Percentiles rank a stretch among this genome's conserved stretches.
Evolutionary conservation across 2,113 vertebrate genomes (phyloP).

Genomic region (Semicossyphus pulcher): DNA sequence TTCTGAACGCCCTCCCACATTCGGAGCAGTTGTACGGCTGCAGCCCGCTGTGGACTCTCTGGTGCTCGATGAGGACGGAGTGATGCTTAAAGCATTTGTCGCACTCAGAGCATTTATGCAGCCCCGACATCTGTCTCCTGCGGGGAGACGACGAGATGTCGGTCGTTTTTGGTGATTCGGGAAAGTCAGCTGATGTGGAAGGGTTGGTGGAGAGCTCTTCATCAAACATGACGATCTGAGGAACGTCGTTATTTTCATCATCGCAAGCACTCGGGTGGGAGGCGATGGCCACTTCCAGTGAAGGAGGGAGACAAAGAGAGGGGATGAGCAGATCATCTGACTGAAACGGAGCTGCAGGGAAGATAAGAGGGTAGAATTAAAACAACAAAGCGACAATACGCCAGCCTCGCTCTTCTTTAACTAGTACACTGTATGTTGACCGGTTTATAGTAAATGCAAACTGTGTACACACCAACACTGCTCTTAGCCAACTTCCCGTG

Average conservation of each 20-base stretch:
- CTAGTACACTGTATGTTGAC: no score
- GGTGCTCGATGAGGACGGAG: constrained; percentile 76
- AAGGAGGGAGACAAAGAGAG: constrained; percentile 76
- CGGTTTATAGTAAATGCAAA: neutral
- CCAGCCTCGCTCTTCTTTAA: no score
- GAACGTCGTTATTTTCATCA: constrained; percentile 68
- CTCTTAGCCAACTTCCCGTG: constrained; percentile 79
- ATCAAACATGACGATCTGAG: constrained; percentile 77
- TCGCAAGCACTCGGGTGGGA: constrained; percentile 75
- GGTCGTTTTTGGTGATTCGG: constrained; percentile 65
- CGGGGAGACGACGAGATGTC: constrained; percentile 48
- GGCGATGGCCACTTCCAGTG: constrained; percentile 77
- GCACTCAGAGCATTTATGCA: constrained; percentile 76
- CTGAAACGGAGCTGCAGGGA: constrained; percentile 67
- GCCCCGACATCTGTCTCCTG: constrained; percentile 51
- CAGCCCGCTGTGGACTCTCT: constrained; percentile 75
- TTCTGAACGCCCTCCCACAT: constrained; percentile 77
- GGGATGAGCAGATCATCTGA: constrained; percentile 78
- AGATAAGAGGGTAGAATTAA: neutral
- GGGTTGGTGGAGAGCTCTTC: constrained; percentile 74
- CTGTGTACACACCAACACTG: constrained; percentile 68
- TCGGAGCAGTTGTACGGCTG: constrained; percentile 81
- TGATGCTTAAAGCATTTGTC: constrained; percentile 77
- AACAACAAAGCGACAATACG: neutral
- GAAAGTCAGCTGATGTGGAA: constrained; percentile 70